Conservation (phyloP, 2,113 vertebrate species). For the human region GRCh38 chr3:4743001-4743500, state of each 20-base stretch:
- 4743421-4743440: neutral
- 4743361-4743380: neutral
- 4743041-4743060: neutral
- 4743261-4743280: neutral
- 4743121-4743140: neutral
- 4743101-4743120: neutral
- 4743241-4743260: neutral
- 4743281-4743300: neutral
- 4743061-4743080: neutral
- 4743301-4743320: neutral
- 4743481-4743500: neutral
- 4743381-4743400: neutral
- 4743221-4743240: neutral
- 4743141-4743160: neutral
- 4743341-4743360: neutral
- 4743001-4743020: neutral
- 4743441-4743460: accelerated
- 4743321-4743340: neutral
- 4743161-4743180: no score
- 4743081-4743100: neutral
- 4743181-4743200: neutral
- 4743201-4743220: neutral
- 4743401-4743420: accelerated
- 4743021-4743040: no score
- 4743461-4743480: no score